Percentiles rank a stretch among this genome's conserved stretches.
Evolutionary conservation across 2,113 vertebrate species (phyloP).

Genomic region (Myiopsitta monachus): DNA sequence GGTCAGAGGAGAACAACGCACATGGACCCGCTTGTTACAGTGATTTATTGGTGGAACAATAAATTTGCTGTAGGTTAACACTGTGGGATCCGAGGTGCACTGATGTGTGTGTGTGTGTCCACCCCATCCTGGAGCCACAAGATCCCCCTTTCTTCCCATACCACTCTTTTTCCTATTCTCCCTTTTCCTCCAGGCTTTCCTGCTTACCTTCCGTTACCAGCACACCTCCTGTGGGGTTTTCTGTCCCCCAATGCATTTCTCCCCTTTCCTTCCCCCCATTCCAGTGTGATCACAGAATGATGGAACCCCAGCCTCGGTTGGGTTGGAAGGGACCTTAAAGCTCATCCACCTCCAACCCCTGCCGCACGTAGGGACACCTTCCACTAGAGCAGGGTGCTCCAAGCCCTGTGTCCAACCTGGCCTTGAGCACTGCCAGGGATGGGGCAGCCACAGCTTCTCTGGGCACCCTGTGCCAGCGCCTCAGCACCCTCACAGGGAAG

Average conservation of each 20-base stretch:
- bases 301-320: neutral
- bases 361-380: neutral
- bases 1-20: neutral
- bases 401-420: too few species aligned
- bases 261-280: neutral
- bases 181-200: neutral
- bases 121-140: fast-evolving
- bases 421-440: too few species aligned
- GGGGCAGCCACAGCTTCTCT: too few species aligned
- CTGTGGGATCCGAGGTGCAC: fast-evolving
- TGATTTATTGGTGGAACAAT: neutral
- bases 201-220: neutral
- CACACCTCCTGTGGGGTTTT: neutral
- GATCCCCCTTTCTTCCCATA: fast-evolving
- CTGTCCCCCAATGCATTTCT: neutral
- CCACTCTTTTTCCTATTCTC: neutral
- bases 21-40: fast-evolving
- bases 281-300: fast-evolving
- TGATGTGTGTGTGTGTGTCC: fast-evolving
- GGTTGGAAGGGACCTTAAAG: neutral
- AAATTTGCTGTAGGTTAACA: too few species aligned
- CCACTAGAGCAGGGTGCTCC: fast-evolving
- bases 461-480: too few species aligned
- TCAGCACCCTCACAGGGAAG: too few species aligned
- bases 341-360: fast-evolving